These are phyloP conservation scores for Fabriciana adippe DNA, from an alignment of 2,888 invertebrate genomes.

Conservation along the genomic window DNA sequence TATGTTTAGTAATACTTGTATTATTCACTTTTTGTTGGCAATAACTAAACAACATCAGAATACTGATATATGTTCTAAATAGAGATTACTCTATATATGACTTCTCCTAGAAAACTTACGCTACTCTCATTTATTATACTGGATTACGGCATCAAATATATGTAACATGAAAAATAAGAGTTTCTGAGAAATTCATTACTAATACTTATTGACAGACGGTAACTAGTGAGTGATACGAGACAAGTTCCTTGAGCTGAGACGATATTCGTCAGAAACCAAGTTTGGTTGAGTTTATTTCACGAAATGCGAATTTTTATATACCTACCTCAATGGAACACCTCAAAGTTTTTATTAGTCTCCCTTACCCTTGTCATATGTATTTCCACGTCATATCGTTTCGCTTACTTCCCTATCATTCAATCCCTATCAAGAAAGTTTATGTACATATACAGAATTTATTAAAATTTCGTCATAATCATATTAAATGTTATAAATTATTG, in stretches of 20 bases:
- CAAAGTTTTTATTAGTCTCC: conserved; percentile 63
- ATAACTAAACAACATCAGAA: too few species aligned
- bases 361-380: conserved; percentile 64
- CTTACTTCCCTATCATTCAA: conserved; percentile 40
- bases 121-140: conserved; percentile 1
- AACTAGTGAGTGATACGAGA: conserved; percentile 37
- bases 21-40: too few species aligned
- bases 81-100: too few species aligned
- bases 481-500: too few species aligned
- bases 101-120: too few species aligned
- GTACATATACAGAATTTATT: too few species aligned
- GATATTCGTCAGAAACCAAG: conserved; percentile 57
- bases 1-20: too few species aligned
- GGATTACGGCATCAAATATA: background rate
- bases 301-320: conserved; percentile 59
- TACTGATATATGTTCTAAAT: too few species aligned
- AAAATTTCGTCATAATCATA: too few species aligned
- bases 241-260: conserved; percentile 26
- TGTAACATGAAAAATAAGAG: conserved; percentile 4
- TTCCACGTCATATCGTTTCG: conserved; percentile 46
- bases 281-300: conserved; percentile 61
- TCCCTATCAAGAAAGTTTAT: too few species aligned
- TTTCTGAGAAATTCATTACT: conserved; percentile 20
- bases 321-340: conserved; percentile 64
- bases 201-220: conserved; percentile 31